These are phyloP conservation scores for Heliconius cydno DNA, from an alignment of 2,888 invertebrate species.

Conservation along the genomic window DNA sequence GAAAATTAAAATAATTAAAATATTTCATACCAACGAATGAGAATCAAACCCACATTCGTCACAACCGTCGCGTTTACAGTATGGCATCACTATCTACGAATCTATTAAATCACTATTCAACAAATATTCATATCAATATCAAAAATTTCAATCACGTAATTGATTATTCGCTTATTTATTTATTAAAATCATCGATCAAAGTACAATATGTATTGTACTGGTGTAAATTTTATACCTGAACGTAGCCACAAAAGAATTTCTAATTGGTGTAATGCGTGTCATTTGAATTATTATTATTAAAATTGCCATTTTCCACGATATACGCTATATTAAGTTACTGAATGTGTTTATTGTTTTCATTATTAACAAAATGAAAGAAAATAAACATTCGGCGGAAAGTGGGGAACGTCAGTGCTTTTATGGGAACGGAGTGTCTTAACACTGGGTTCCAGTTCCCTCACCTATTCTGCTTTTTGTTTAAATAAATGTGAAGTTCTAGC, in stretches of 20 bases:
- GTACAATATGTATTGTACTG: background rate
- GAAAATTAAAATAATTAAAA: too few relatives aligned
- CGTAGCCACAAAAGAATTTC: constrained; percentile 8
- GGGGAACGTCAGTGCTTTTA: too few relatives aligned
- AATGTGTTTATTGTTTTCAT: background rate
- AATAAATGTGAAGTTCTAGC: too few relatives aligned
- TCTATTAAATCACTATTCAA: background rate
- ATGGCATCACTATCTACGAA: background rate
- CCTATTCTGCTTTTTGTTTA: too few relatives aligned
- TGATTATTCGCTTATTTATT: background rate
- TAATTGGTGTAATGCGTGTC: constrained; percentile 12
- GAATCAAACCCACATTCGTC: too few relatives aligned
- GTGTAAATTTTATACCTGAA: background rate
- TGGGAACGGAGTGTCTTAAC: too few relatives aligned
- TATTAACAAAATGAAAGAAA: too few relatives aligned
- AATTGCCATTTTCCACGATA: background rate
- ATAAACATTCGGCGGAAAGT: too few relatives aligned
- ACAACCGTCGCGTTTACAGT: too few relatives aligned
- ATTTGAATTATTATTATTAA: background rate
- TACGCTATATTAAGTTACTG: background rate
- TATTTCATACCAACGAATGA: too few relatives aligned
- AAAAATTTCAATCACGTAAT: constrained; percentile 6
- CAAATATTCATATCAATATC: background rate
- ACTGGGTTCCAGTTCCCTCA: too few relatives aligned
- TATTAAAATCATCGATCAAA: constrained; percentile 16